Conservation (phyloP, 2,113 vertebrate species). For the Columba livia region DNA sequence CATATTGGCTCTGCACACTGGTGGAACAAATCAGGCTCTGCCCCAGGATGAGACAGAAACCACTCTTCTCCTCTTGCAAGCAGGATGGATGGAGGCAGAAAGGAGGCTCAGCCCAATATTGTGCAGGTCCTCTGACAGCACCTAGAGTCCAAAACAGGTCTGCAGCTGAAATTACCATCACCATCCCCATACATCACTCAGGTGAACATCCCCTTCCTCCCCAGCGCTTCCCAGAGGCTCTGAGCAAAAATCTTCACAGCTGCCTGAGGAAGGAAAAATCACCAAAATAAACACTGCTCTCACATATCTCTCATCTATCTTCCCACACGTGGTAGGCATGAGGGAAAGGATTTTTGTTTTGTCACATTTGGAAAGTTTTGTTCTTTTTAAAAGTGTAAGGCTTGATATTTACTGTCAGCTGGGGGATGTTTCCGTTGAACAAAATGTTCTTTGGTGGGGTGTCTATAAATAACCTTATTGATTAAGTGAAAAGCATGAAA, state of each 20-base stretch:
- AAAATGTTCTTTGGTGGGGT: constrained; percentile 28
- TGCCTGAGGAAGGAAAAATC: background rate
- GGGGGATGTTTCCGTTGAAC: constrained; percentile 27
- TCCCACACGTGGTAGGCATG: background rate
- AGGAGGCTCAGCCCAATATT: background rate
- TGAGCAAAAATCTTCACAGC: background rate
- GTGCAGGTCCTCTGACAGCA: background rate
- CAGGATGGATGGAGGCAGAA: background rate
- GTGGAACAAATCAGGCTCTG: background rate
- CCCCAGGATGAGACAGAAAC: background rate
- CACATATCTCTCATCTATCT: background rate
- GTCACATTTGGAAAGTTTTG: background rate
- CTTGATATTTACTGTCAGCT: constrained; percentile 55
- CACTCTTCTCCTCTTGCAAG: background rate
- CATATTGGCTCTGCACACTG: background rate
- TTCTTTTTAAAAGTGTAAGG: background rate
- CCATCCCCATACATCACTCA: background rate
- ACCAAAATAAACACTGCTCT: background rate
- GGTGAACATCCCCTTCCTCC: background rate
- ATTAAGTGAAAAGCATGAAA: background rate
- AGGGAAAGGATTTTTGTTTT: background rate
- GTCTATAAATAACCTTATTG: background rate
- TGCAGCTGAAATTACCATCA: background rate
- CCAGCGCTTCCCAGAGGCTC: background rate
- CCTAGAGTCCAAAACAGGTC: background rate